A percentile compares a stretch with the other conserved stretches of the same genome.
phyloP scores from a whole-genome alignment of 2,113 vertebrate species.

The Lipophrys pholis region DNA sequence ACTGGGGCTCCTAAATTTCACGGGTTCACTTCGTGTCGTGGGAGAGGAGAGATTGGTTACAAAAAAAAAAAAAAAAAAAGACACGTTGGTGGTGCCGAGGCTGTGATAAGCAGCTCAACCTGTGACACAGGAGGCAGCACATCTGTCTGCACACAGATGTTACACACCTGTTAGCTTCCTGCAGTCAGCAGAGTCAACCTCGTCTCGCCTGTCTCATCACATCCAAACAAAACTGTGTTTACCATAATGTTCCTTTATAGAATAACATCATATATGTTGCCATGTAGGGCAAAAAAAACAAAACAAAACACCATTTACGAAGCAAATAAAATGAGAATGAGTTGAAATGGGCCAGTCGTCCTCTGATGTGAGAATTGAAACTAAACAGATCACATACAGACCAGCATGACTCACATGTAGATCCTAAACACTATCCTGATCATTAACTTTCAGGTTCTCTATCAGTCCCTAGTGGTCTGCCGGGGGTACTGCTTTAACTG shows the following conservation, averaged over 20 bases:
- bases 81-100: too few relatives aligned
- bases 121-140: not conserved
- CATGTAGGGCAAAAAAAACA: not conserved
- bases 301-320: not conserved
- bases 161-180: not conserved
- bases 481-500: slow-evolving; percentile 35
- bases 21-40: not conserved
- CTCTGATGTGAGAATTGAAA: too few relatives aligned
- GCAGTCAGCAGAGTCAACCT: not conserved
- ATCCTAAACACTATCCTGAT: not conserved
- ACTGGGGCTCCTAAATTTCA: slow-evolving; percentile 44
- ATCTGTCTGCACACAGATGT: slow-evolving; percentile 5
- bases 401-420: not conserved
- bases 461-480: slow-evolving; percentile 64
- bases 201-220: too few relatives aligned
- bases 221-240: too few relatives aligned
- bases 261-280: too few relatives aligned
- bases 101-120: too few relatives aligned
- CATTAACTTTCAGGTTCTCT: slow-evolving; percentile 43
- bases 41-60: not conserved
- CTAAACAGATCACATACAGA: not conserved
- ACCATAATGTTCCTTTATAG: not conserved
- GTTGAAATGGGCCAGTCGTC: too few relatives aligned
- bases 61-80: too few relatives aligned
- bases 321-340: not conserved